Base-by-base conservation (phyloP, 1,140 invertebrate genomes). In the Lucilia cuprina region DNA sequence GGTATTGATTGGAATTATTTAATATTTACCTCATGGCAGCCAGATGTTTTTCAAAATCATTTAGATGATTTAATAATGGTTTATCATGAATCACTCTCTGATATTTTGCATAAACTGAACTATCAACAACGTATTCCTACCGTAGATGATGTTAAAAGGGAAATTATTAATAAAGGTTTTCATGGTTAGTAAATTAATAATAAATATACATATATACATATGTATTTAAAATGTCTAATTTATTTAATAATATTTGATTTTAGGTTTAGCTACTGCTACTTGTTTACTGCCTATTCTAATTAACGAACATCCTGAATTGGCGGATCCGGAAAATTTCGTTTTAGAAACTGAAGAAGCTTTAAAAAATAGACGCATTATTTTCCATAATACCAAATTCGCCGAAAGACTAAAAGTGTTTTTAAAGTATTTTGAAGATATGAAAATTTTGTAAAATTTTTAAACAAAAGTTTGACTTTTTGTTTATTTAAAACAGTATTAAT, bases 41-140 rank as follows among this genome's bases (percentile, higher is more conserved):
- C 34, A 10, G 83, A 86, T 78, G 83, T 86, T 74, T 83, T 83
- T 17, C 30, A 49, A 60, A 86, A 89, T 50, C 82, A 91, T 13
- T 86, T 84, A 49, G 86, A 91, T 7, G 35, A 35, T 0, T 7
- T 93, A 8, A 47, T 92, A 0, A 34, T 87, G 0, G 89, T 91
- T n/a, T 93, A 93, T 83, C 65, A 84, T n/a, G 13, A 60, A 5
- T 86, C 84, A 0, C 47, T 93, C 7, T n/a, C 84, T 0, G 5
- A 74, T 1, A 90, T 87, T 19, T 90, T 93, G 89, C 74, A 85
- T 10, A 85, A 85, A 65, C 30, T 92, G 0, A 84, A 86, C 0
- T 92, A 91, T 82, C 87, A 88, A 21, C 88, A 88, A 3, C 4
- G 55, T 0, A 84, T 92, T 0, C 92, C 91, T 0, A 92, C 86